Percentiles rank a stretch among this genome's conserved stretches.
These are phyloP conservation scores for Leiothrix lutea DNA, from an alignment of 2,113 vertebrate genomes.

Conservation along the genomic window DNA sequence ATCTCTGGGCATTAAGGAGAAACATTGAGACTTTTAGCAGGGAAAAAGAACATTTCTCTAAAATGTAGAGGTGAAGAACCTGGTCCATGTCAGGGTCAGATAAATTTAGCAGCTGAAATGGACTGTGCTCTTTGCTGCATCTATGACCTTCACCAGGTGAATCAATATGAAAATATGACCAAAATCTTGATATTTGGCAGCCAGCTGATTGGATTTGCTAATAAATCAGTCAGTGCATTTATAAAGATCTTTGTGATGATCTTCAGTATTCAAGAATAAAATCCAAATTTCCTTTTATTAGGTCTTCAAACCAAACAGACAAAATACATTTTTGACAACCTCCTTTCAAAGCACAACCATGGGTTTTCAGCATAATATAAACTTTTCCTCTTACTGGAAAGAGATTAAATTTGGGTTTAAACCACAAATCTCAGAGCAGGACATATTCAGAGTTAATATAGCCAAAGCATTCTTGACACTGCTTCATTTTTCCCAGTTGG, in stretches of 20 bases:
- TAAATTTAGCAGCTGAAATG: not conserved
- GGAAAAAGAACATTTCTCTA: not conserved
- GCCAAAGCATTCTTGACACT: not conserved
- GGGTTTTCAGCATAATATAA: not conserved
- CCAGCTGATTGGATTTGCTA: not conserved
- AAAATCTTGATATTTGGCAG: not conserved
- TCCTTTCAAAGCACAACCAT: not conserved
- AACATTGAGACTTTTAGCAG: not conserved
- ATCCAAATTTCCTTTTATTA: not conserved
- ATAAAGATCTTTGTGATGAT: not conserved
- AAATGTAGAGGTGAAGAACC: not conserved
- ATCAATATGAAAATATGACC: not conserved
- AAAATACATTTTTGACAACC: not conserved
- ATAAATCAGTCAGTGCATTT: not conserved
- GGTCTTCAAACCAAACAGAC: not conserved
- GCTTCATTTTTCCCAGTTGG: not conserved
- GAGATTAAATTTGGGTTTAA: not conserved
- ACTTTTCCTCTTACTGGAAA: not conserved
- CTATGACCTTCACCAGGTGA: not conserved
- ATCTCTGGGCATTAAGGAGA: not conserved
- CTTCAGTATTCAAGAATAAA: not conserved
- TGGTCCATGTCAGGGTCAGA: not conserved
- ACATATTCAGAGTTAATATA: constrained; percentile 2
- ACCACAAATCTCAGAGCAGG: not conserved
- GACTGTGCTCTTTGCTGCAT: not conserved